Evolutionary conservation across 2,888 invertebrate genomes (phyloP).

Genomic region (Ochropleura leucogaster): DNA sequence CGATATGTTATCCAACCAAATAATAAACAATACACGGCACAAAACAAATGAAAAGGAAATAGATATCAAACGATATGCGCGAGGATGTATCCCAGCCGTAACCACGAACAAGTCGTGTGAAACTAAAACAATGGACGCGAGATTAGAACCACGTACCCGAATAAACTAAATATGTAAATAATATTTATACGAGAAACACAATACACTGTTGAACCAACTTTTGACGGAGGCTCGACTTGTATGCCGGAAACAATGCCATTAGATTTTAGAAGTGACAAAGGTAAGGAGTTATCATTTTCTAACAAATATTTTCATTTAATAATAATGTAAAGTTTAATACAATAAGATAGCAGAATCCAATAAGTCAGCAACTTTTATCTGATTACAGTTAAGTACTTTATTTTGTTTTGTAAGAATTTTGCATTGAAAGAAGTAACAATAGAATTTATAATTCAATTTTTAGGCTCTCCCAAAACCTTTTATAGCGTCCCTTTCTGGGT

Average conservation of each 20-base stretch:
- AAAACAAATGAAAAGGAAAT: conserved; percentile 71
- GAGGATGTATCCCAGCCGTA: conserved; percentile 69
- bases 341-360: conserved; percentile 21
- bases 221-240: conserved; percentile 48
- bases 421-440: conserved; percentile 13
- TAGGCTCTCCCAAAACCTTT: conserved; percentile 2
- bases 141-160: conserved; percentile 59
- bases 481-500: neutral
- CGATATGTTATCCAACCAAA: conserved; percentile 25
- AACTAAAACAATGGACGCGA: conserved; percentile 68
- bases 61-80: conserved; percentile 69
- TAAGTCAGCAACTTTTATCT: conserved; percentile 37
- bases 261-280: conserved; percentile 38
- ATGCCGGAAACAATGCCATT: conserved; percentile 44
- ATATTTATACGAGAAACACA: conserved; percentile 59
- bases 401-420: conserved; percentile 24
- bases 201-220: conserved; percentile 48
- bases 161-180: conserved; percentile 63
- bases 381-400: conserved; percentile 20
- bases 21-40: conserved; percentile 34
- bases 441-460: conserved; percentile 10
- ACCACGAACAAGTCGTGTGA: conserved; percentile 67
- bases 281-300: conserved; percentile 19
- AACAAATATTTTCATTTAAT: conserved; percentile 17
- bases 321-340: conserved; percentile 26